Evolutionary conservation across 2,888 invertebrate species (phyloP), one percentile per base, ranked within the genome.

Genomic region (Himalopsyche anomala): DNA sequence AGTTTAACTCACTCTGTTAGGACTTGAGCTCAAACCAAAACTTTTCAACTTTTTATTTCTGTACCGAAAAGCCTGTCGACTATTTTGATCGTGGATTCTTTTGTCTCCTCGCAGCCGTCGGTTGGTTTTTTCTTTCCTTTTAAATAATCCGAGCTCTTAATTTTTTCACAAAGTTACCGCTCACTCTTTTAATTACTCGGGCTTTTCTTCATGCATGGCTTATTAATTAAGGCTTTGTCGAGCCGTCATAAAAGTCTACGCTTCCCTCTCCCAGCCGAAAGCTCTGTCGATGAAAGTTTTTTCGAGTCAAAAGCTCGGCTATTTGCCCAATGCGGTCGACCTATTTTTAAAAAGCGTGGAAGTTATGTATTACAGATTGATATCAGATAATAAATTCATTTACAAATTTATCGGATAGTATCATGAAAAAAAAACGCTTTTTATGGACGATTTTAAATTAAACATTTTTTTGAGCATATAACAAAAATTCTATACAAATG

Each of bases 161-260:
- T 87, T 87, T 86, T 86, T 81, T 82, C 83, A 83, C 82, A 88
- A 88, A 88, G 85, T 88, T 85, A 83, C 86, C 55, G 79, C 85
- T 82, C 81, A 86, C 82, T 86, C 87, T 88, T 88, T 87, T 88
- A 88, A 88, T 88, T 87, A 88, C 88, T 87, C 82, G 42, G 80
- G 84, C 83, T 87, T 86, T 88, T 45, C 85, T 87, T 88, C 88
- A 87, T 87, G 88, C 88, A 85, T 88, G 87, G 88, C 87, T 88
- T 87, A 86, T 86, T 87, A 87, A 86, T 87, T 84, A 86, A 87
- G 85, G 86, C 86, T 82, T 84, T 84, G 84, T 82, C 80, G 81
- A 84, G 42, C 83, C 82, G 82, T 83, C 87, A 84, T 79, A 84
- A 87, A 84, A 79, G 85, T 80, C 81, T 54, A 42, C 19, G n/a